phyloP scores from a whole-genome alignment of 2,888 invertebrate genomes.

The Catocala sponsa region DNA sequence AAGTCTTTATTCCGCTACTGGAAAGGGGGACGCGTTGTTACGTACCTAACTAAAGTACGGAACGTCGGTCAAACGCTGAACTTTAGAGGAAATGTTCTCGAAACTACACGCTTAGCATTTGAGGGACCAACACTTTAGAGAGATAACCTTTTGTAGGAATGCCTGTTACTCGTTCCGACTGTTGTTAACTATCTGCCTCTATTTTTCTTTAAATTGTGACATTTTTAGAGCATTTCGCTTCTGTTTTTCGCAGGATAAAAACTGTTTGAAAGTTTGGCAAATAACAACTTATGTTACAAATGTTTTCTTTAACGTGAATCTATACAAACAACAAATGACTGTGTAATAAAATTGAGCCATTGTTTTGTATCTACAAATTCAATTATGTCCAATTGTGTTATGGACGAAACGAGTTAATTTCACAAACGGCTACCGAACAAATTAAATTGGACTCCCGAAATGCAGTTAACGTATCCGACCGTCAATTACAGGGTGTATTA shows the following conservation, averaged over 20 bases:
- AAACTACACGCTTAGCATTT: constrained; percentile 61
- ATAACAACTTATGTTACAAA: not conserved
- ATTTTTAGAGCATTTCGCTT: constrained; percentile 2
- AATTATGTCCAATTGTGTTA: constrained; percentile 33
- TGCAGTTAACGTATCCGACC: constrained; percentile 49
- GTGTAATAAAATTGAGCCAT: constrained; percentile 10
- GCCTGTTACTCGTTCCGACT: constrained; percentile 46
- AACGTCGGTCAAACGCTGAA: constrained; percentile 61
- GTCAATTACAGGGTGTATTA: constrained; percentile 65
- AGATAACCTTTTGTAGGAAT: constrained; percentile 60
- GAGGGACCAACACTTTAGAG: constrained; percentile 54
- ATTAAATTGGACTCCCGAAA: constrained; percentile 54
- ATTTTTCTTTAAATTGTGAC: constrained; percentile 20
- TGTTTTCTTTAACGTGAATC: not conserved
- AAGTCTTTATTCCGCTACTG: constrained; percentile 59
- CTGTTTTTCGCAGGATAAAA: not conserved
- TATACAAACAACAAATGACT: not conserved
- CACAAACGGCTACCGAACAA: constrained; percentile 45
- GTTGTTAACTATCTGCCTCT: constrained; percentile 32
- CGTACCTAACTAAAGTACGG: constrained; percentile 58
- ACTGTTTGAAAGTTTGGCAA: not conserved
- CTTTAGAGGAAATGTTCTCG: constrained; percentile 62
- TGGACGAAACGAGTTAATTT: constrained; percentile 34
- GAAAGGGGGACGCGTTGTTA: constrained; percentile 58
- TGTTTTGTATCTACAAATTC: constrained; percentile 20